Conservation (phyloP, 23 tunicate genomes). For the Trididemnum miniatum region DNA sequence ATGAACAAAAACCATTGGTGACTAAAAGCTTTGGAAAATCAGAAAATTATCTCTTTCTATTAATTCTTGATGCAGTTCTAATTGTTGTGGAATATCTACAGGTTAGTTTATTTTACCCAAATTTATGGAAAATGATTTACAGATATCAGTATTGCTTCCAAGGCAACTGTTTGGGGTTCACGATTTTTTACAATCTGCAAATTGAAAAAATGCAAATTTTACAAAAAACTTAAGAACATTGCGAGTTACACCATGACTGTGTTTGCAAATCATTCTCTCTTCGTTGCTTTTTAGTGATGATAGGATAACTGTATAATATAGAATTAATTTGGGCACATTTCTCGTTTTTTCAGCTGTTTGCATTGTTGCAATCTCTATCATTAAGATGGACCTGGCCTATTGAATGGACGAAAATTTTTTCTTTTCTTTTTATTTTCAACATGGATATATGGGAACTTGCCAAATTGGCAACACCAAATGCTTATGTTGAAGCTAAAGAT, state of each 20-base stretch:
- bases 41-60: background rate
- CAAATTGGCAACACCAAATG: conserved; percentile 45
- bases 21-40: background rate
- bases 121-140: no score
- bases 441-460: conserved; percentile 86
- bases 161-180: no score
- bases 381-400: conserved; percentile 94
- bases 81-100: conserved; percentile 34
- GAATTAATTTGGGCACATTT: no score
- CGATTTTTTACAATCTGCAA: no score
- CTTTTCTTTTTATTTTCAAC: conserved; percentile 80
- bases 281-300: no score
- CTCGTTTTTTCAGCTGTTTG: conserved; percentile 50
- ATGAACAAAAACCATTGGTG: conserved; percentile 17
- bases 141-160: no score
- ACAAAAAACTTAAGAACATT: no score
- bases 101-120: no score
- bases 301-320: no score
- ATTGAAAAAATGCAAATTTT: no score
- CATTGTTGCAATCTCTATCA: conserved; percentile 70
- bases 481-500: conserved; percentile 63
- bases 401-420: conserved; percentile 49
- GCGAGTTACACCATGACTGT: no score
- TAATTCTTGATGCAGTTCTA: conserved; percentile 21
- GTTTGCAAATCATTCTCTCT: no score